phyloP scores from a whole-genome alignment of 2,113 vertebrate genomes.

The Tupaia chinensis region DNA sequence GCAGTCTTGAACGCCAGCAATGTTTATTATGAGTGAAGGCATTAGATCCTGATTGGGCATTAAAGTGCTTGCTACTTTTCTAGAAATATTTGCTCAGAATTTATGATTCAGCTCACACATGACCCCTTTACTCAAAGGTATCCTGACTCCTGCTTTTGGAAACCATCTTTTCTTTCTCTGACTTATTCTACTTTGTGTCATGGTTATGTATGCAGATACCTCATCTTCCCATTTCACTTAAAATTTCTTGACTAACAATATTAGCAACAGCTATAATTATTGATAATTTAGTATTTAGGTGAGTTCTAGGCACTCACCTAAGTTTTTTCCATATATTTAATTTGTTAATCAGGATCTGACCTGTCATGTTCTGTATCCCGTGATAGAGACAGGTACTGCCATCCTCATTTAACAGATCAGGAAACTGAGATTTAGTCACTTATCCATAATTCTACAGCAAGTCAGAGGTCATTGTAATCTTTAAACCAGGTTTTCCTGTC shows the following conservation, averaged over 20 bases:
- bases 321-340: background rate
- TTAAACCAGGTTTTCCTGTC: background rate
- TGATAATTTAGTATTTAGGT: background rate
- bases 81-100: conserved; percentile 23
- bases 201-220: background rate
- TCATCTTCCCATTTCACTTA: conserved; percentile 1
- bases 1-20: background rate
- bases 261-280: background rate
- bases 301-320: background rate
- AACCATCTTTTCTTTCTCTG: background rate
- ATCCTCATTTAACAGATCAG: background rate
- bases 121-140: background rate
- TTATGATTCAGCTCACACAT: background rate
- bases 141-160: background rate
- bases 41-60: background rate
- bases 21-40: background rate
- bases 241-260: conserved; percentile 25
- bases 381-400: background rate
- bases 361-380: background rate
- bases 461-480: background rate
- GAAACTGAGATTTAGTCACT: background rate
- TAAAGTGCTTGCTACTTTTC: background rate
- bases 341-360: background rate
- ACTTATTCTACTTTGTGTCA: background rate
- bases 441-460: background rate